phyloP scores from a whole-genome alignment of 2,888 invertebrate genomes.

The Lampropteryx suffumata region DNA sequence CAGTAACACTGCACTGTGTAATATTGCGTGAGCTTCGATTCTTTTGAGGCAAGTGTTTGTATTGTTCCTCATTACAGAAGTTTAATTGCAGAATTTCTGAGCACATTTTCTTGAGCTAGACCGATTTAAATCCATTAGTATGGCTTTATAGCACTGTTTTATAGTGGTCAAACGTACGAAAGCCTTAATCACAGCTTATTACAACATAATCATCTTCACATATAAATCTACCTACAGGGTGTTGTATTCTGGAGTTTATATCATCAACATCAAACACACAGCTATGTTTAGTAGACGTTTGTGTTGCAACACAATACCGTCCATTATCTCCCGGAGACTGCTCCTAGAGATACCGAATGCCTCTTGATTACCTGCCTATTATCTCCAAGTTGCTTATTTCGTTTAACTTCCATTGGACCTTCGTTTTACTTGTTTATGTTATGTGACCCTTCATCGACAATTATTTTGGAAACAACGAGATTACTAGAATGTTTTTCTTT shows the following conservation, averaged over 20 bases:
- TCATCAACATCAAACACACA: neutral
- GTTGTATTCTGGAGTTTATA: neutral
- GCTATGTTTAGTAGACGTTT: constrained; percentile 10
- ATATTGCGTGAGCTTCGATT: constrained; percentile 7
- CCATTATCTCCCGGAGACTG: constrained; percentile 29
- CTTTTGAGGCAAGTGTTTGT: neutral
- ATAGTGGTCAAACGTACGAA: no score
- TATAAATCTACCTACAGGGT: no score
- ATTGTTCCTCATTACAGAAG: neutral
- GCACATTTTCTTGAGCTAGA: no score
- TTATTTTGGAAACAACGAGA: neutral
- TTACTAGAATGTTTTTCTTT: no score
- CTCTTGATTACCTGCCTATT: constrained; percentile 28
- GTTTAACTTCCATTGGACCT: constrained; percentile 4
- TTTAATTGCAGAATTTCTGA: neutral
- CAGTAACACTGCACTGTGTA: constrained; percentile 7
- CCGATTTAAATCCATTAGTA: no score
- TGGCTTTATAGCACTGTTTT: no score
- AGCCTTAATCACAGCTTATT: no score
- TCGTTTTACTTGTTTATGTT: neutral
- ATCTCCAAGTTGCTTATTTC: constrained; percentile 14
- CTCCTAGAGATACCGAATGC: constrained; percentile 22
- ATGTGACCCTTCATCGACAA: neutral
- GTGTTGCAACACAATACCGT: constrained; percentile 30
- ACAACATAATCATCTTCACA: no score